Conservation (phyloP, 2,113 vertebrate species). For the Thermophis baileyi region DNA sequence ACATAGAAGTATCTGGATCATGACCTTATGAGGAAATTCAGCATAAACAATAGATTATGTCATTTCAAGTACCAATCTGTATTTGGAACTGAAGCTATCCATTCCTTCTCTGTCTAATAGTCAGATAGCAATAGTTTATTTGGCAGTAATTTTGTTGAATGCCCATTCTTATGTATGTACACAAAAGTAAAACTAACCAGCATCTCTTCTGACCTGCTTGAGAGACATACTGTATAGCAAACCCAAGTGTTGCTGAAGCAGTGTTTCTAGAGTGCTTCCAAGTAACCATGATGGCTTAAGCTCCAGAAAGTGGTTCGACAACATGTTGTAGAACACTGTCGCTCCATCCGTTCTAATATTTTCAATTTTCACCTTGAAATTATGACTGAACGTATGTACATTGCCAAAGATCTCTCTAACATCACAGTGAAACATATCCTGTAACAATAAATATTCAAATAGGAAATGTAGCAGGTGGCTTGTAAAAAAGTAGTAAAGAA, state of each 20-base stretch:
- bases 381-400: background rate
- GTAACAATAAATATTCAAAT: background rate
- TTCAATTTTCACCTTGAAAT: constrained; percentile 26
- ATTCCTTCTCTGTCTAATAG: background rate
- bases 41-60: background rate
- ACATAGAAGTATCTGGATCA: background rate
- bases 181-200: background rate
- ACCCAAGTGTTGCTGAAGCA: background rate
- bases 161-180: background rate
- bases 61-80: background rate
- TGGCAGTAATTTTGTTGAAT: background rate
- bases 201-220: background rate
- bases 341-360: background rate
- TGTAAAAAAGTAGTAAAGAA: background rate
- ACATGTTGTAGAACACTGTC: background rate
- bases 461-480: rapidly evolving
- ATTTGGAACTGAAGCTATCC: background rate
- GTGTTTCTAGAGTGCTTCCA: background rate
- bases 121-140: background rate
- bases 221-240: background rate
- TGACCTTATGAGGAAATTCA: background rate
- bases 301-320: background rate
- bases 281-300: background rate
- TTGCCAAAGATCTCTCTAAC: background rate
- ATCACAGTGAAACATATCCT: background rate